Conservation (phyloP, 2,888 invertebrate species). For the Megalurothrips usitatus region DNA sequence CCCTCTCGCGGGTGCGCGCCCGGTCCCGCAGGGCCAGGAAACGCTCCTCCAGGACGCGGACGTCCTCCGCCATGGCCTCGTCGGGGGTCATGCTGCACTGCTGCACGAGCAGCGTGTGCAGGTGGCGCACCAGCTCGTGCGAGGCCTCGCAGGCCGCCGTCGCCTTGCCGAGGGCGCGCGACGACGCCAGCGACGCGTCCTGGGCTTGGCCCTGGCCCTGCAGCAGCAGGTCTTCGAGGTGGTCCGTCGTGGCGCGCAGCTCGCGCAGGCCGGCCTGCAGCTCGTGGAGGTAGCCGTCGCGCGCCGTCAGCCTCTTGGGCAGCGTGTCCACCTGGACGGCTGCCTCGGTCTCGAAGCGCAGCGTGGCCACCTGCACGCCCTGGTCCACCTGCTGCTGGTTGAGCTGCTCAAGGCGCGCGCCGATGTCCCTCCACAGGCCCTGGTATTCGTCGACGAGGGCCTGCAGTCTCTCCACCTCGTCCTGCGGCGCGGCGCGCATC, state of each 20-base stretch:
- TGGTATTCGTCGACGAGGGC: conserved; percentile 63
- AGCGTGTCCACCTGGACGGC: conserved; percentile 80
- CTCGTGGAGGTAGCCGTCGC: conserved; percentile 77
- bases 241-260: conserved; percentile 61
- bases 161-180: conserved; percentile 55
- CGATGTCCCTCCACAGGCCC: conserved; percentile 58
- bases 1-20: background rate
- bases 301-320: conserved; percentile 46
- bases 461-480: conserved; percentile 55
- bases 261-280: conserved; percentile 68
- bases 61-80: conserved; percentile 36
- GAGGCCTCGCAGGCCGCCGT: conserved; percentile 75
- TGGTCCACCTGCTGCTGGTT: conserved; percentile 46
- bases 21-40: background rate
- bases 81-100: conserved; percentile 56
- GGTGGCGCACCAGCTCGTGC: conserved; percentile 74
- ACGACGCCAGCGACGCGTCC: conserved; percentile 4
- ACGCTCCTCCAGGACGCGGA: conserved; percentile 15
- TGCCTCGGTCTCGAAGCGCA: conserved; percentile 69
- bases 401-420: conserved; percentile 50
- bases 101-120: conserved; percentile 66
- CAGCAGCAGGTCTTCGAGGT: conserved; percentile 51
- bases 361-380: conserved; percentile 65
- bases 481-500: conserved; percentile 54
- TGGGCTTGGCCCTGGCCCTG: background rate